phyloP scores from a whole-genome alignment of 2,797 vertebrate species.

The Crocodylus rhombifer region DNA sequence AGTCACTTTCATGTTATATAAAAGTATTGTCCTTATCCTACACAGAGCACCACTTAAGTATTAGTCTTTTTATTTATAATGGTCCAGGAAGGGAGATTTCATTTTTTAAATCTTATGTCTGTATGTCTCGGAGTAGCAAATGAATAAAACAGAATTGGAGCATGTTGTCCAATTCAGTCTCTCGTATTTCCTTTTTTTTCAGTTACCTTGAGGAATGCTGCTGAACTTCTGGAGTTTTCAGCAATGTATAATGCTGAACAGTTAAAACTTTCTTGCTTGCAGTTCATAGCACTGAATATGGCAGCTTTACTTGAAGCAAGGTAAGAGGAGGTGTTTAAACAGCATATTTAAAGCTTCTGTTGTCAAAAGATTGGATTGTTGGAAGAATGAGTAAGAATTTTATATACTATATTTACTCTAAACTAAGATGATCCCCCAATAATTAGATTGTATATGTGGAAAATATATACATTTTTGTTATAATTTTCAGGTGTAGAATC shows the following conservation, averaged over 20 bases:
- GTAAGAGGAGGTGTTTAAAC: conserved; percentile 77
- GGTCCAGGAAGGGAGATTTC: neutral
- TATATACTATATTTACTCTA: no score
- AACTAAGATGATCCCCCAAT: no score
- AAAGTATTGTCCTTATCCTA: neutral
- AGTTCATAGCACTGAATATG: conserved; percentile 96
- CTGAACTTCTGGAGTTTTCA: conserved; percentile 94
- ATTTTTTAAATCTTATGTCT: neutral
- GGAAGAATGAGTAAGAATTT: neutral
- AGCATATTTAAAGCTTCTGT: no score
- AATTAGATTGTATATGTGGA: no score
- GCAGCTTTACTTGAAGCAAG: conserved; percentile 93
- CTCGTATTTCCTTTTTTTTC: conserved; percentile 42
- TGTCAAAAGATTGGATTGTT: neutral
- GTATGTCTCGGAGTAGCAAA: neutral
- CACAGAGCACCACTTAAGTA: accelerated
- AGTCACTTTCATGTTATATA: neutral
- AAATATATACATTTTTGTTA: no score
- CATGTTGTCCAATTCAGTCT: accelerated
- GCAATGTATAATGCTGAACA: conserved; percentile 94
- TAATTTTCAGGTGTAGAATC: no score
- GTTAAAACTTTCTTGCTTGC: conserved; percentile 94
- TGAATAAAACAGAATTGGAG: neutral
- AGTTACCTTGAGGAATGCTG: conserved; percentile 96
- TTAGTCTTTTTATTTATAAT: neutral